Base-by-base conservation (phyloP, 1,140 invertebrate genomes). In the Protaetia brevitarsis region DNA sequence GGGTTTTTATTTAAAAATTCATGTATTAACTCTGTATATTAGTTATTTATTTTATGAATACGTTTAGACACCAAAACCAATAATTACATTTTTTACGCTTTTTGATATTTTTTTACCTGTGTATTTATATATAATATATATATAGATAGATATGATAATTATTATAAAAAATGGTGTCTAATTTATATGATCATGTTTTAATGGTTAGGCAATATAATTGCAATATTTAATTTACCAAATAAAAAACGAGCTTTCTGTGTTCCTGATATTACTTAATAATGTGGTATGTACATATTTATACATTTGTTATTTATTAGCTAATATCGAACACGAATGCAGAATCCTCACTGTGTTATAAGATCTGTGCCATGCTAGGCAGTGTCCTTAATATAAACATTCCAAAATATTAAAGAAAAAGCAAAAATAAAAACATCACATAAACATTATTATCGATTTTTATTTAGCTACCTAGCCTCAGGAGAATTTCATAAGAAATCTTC, bases 151-250 rank as follows among this genome's bases (percentile, higher is more conserved):
- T 29, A 59, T 29, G 16, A 59, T 29, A 59, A 59, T 59, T 59
- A 61, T 61, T 31, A 36, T 30, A 62, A 26, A 30, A 29, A 59
- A 28, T 62, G 60, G 60, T 62, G 60, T 30, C 60, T 62, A 62
- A 62, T 34, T 62, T 62, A 62, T 62, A 62, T 62, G 31, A 34
- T 36, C 60, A 62, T 62, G 60, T 62, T 62, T 62, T 62, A 62
- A 62, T 62, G 60, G 60, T 36, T 62, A 62, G 60, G 60, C 60
- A 62, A 62, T 62, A 62, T 34, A 31, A 62, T 62, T 62, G 60
- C 60, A 36, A 62, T 62, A 62, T 36, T 62, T 62, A 62, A 62
- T 62, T 59, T 62, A 62, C 60, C 60, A 62, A 62, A 62, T 62
- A 62, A 62, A 30, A 30, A 36, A 34, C 57, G 57, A 59, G 57